Base-by-base conservation (phyloP, 2,797 vertebrate species). In the Trematomus bernacchii region DNA sequence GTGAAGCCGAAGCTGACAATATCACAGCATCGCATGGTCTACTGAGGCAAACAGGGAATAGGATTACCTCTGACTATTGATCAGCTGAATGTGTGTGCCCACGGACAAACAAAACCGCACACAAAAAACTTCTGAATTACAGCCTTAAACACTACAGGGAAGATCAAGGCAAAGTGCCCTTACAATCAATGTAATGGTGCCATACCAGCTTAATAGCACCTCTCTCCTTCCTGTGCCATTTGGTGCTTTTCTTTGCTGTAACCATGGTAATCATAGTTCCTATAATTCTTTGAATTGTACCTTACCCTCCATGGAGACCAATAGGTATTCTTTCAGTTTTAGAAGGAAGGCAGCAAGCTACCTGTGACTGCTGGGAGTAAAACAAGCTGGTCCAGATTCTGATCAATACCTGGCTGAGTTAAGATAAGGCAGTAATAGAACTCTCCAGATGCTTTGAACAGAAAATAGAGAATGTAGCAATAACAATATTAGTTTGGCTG, bases 1-100 rank as follows among this genome's bases (percentile, higher is more conserved):
- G 80, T 76, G 69, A 80, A 74, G 77, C 64, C 69, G 74, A 80
- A 63, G 60, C 79, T 77, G 80, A 83, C 65, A 85, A 59, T 71
- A 82, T 83, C 77, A 66, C 60, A 88, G 82, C 47, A 51, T 68
- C 16, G 21, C 66, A 65, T 14, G 57, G 64, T 55, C 79, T 82
- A 78, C 73, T 76, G 80, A 82, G 59, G 81, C 78, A 77, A 69
- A 83, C 15, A 27, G 70, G 59, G 33, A 47, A 60, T 77, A 16
- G 51, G 73, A 86, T 76, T 78, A 83, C 48, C 33, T 65, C 73
- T 62, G 64, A 76, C 67, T 69, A 84, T 84, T 75, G 73, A 83
- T 84, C 53, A 58, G 27, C 30, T 50, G 44, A 68, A 75, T 57
- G 50, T 30, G 12, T 46, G 6, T 7, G 1, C 37, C 0, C 12